These are phyloP conservation scores for Erebia ligea DNA, from an alignment of 2,888 invertebrate species.

Conservation along the genomic window DNA sequence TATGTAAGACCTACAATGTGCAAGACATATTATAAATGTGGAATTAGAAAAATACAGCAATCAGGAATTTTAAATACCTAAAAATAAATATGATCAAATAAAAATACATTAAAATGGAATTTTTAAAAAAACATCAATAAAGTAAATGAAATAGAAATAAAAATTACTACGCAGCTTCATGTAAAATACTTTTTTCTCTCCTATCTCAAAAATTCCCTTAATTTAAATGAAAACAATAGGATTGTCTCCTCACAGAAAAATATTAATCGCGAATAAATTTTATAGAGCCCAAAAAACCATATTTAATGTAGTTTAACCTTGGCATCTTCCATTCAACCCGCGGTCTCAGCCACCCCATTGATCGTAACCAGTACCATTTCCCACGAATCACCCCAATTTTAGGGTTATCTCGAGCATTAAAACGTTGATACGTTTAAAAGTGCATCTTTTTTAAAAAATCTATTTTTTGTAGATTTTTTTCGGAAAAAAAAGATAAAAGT, in stretches of 20 bases:
- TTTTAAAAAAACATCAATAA: too few species aligned
- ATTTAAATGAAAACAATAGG: conserved; percentile 6
- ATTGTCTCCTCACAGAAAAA: conserved; percentile 1
- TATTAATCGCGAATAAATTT: conserved; percentile 21
- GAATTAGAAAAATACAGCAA: too few species aligned
- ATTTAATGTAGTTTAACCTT: conserved; percentile 68
- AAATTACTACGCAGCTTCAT: not conserved
- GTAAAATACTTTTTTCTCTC: not conserved
- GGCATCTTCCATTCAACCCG: conserved; percentile 55
- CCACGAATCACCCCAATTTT: conserved; percentile 78
- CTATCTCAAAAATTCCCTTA: not conserved
- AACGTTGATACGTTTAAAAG: conserved; percentile 72
- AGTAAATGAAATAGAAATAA: not conserved
- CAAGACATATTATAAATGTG: too few species aligned
- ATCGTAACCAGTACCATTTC: conserved; percentile 55
- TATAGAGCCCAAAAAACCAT: conserved; percentile 43
- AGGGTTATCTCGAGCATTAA: conserved; percentile 72
- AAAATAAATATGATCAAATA: not conserved
- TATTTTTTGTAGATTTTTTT: conserved; percentile 45
- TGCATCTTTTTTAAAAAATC: conserved; percentile 53
- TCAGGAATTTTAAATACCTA: not conserved
- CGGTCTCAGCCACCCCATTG: conserved; percentile 56
- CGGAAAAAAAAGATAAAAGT: conserved; percentile 55
- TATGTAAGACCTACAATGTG: too few species aligned
- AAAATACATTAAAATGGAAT: too few species aligned